Evolutionary conservation across 2,888 invertebrate species (phyloP), one percentile per base, ranked within the genome.

Genomic region (Macrophya annulata): DNA sequence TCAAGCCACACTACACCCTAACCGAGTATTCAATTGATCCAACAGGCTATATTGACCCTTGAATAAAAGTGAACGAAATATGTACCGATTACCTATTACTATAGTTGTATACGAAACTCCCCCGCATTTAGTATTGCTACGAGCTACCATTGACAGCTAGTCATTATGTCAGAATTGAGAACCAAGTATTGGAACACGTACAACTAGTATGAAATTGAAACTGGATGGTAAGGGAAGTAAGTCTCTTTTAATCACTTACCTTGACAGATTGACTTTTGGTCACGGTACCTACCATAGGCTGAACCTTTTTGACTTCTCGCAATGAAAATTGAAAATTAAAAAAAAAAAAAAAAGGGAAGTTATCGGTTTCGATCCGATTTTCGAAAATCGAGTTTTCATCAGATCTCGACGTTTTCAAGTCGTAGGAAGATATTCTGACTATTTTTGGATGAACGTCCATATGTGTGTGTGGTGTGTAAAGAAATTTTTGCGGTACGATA

Each of bases 121-220:
- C 79, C 59, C 79, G 79, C 79, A 77, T 55, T 77, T 81, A 40
- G 51, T 51, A 37, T 25, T 81, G 12, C 43, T 62, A n/a, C 77
- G 51, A 37, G 68, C 37, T 31, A 31, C 74, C 79, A 81, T 81
- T 81, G 79, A 81, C 79, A 81, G 79, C 79, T 62, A 59, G 79
- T 81, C 79, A 81, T 81, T 81, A 81, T 81, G 79, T 81, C 79
- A 81, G 79, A 43, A 81, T 81, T 81, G 79, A 81, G 77, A 77
- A 77, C 55, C 51, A 81, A 81, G 62, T 21, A 81, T 48, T 6
- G 12, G 12, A 4, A 21, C 43, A 10, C 72, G 5, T 8, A 55
- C 48, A 17, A 17, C 6, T 12, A 25, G 17, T 9, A n/a, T 37
- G 37, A 55, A 25, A 51, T 51, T 4, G 45, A 74, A 74, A 74